Conservation (phyloP, 2,888 invertebrate species). For the Criorhina ranunculi region DNA sequence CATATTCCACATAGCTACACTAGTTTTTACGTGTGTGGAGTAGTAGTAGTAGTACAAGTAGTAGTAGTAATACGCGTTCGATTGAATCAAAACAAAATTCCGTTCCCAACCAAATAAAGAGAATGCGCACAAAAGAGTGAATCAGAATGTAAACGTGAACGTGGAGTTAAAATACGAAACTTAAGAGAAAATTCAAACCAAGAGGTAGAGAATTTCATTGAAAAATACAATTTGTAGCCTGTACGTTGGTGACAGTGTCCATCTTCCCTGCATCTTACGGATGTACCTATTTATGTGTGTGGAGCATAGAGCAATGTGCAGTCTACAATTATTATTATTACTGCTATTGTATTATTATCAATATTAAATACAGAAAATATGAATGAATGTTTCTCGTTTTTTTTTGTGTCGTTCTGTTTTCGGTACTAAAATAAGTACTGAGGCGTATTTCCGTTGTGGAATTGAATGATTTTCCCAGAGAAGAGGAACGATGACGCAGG, state of each 20-base stretch:
- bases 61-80: constrained; percentile 50
- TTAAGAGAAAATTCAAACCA: constrained; percentile 39
- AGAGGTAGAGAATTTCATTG: constrained; percentile 65
- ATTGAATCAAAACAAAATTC: constrained; percentile 73
- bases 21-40: constrained; percentile 4
- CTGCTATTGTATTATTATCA: constrained; percentile 60
- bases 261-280: constrained; percentile 25
- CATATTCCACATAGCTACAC: neutral
- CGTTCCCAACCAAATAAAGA: constrained; percentile 22
- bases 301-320: constrained; percentile 50
- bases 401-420: neutral
- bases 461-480: constrained; percentile 30
- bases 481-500: constrained; percentile 32
- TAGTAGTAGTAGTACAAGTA: constrained; percentile 54
- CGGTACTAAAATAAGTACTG: constrained; percentile 1
- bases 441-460: constrained; percentile 33
- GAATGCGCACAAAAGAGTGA: constrained; percentile 9
- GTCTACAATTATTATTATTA: constrained; percentile 49
- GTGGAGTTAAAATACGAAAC: neutral
- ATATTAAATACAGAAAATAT: constrained; percentile 53
- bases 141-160: neutral
- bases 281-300: constrained; percentile 21
- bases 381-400: constrained; percentile 24
- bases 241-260: neutral
- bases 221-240: constrained; percentile 45